A percentile compares a stretch with the other conserved stretches of the same genome.
Evolutionary conservation across 2,888 invertebrate genomes (phyloP).

Genomic region (Drosophila fungiperda): DNA sequence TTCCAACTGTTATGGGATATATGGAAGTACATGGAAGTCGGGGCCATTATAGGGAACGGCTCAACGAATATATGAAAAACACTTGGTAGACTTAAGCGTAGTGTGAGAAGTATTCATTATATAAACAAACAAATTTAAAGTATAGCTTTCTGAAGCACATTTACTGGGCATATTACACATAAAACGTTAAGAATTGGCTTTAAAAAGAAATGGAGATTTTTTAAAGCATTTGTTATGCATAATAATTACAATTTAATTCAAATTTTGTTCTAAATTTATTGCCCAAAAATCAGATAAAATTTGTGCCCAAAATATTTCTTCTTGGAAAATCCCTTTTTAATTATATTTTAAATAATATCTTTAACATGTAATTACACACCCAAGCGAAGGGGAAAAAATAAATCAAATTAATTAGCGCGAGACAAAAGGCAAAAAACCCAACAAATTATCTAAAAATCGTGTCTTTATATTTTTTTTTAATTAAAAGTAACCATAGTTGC

Average conservation of each 20-base stretch:
- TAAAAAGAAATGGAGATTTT: too few species aligned
- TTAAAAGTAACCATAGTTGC: constrained; percentile 74
- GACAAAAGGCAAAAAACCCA: constrained; percentile 11
- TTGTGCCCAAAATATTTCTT: not conserved
- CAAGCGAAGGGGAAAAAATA: not conserved
- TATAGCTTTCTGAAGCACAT: not conserved
- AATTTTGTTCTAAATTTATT: not conserved
- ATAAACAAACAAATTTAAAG: not conserved
- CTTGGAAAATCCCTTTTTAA: constrained; percentile 7
- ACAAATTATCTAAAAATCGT: constrained; percentile 28
- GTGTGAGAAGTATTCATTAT: not conserved
- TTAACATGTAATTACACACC: not conserved
- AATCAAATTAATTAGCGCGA: constrained; percentile 30
- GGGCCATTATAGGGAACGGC: constrained; percentile 38
- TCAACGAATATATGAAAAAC: constrained; percentile 14
- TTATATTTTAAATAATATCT: constrained; percentile 14
- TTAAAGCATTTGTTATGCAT: not conserved
- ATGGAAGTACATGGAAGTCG: not conserved
- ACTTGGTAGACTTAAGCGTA: not conserved
- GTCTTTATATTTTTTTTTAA: constrained; percentile 58
- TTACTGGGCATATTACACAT: not conserved
- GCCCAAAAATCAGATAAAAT: not conserved
- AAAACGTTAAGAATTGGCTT: not conserved
- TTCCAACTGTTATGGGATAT: constrained; percentile 15
- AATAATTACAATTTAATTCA: not conserved